These are phyloP conservation scores for Amphiprion clarkii DNA, from an alignment of 2,797 vertebrate species.

Conservation along the genomic window DNA sequence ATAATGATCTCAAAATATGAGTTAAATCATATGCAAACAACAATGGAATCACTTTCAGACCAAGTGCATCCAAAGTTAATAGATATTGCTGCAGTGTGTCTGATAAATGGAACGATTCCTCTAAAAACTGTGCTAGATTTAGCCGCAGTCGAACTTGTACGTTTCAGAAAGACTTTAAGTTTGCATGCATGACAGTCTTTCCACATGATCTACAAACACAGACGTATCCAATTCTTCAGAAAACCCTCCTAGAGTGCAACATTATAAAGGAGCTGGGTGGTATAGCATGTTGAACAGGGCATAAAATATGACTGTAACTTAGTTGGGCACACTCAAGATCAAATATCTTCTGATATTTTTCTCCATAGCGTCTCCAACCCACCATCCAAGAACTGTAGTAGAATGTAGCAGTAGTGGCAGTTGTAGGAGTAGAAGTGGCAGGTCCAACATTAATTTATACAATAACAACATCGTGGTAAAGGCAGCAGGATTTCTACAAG, in stretches of 20 bases:
- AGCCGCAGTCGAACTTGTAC: neutral
- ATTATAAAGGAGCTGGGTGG: neutral
- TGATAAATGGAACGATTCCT: slow-evolving; percentile 1
- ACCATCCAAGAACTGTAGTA: slow-evolving; percentile 5
- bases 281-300: neutral
- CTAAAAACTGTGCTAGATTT: neutral
- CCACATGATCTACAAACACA: neutral
- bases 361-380: neutral
- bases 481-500: neutral
- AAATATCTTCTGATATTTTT: slow-evolving; percentile 2
- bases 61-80: slow-evolving; percentile 7
- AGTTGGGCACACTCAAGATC: slow-evolving; percentile 1
- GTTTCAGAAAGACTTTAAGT: slow-evolving; percentile 6
- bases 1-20: slow-evolving; percentile 69
- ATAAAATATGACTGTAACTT: neutral
- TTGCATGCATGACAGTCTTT: neutral
- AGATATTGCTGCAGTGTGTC: neutral
- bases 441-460: slow-evolving; percentile 16
- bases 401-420: slow-evolving; percentile 1
- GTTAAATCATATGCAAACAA: slow-evolving; percentile 57
- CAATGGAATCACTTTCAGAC: slow-evolving; percentile 41
- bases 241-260: neutral
- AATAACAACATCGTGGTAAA: neutral
- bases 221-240: neutral
- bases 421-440: slow-evolving; percentile 22